Evolutionary conservation across 2,797 vertebrate genomes (phyloP).

Genomic region (Melanotaenia trifasciata): DNA sequence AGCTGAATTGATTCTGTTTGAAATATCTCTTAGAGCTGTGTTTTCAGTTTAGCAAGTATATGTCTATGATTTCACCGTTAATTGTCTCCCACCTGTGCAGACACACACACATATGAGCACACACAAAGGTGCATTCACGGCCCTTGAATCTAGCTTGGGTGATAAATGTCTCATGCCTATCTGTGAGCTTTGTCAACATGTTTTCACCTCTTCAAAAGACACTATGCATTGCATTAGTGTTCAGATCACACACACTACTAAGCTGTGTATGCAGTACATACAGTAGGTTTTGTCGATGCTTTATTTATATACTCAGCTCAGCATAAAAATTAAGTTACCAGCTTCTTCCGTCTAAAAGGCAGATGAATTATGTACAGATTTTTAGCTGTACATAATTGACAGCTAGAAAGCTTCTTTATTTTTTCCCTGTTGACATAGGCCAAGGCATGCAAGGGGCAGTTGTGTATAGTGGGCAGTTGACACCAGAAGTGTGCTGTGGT

Average conservation of each 20-base stretch:
- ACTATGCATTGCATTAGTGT: slow-evolving; percentile 40
- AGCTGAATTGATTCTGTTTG: slow-evolving; percentile 65
- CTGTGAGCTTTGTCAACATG: slow-evolving; percentile 52
- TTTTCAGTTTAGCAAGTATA: slow-evolving; percentile 35
- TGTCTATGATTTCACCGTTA: slow-evolving; percentile 42
- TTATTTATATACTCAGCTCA: slow-evolving; percentile 29
- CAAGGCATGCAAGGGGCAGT: slow-evolving; percentile 50
- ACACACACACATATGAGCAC: neutral
- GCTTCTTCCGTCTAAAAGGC: slow-evolving; percentile 2
- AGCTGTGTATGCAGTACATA: slow-evolving; percentile 17
- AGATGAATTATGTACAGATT: neutral
- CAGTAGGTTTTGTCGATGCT: slow-evolving; percentile 42
- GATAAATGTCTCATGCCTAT: slow-evolving; percentile 61
- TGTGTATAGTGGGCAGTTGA: slow-evolving; percentile 67
- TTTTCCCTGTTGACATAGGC: slow-evolving; percentile 23
- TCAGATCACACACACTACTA: slow-evolving; percentile 33
- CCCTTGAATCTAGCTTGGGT: slow-evolving; percentile 27
- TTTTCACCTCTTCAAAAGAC: slow-evolving; percentile 47
- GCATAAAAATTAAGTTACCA: neutral
- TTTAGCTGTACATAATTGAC: neutral
- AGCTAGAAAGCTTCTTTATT: slow-evolving; percentile 21
- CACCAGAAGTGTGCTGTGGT: slow-evolving; percentile 79
- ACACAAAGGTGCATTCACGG: slow-evolving; percentile 23
- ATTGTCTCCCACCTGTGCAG: slow-evolving; percentile 33
- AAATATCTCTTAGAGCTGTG: slow-evolving; percentile 50